Base-by-base conservation (phyloP, 2,888 invertebrate species). In the Branchellion lobata region DNA sequence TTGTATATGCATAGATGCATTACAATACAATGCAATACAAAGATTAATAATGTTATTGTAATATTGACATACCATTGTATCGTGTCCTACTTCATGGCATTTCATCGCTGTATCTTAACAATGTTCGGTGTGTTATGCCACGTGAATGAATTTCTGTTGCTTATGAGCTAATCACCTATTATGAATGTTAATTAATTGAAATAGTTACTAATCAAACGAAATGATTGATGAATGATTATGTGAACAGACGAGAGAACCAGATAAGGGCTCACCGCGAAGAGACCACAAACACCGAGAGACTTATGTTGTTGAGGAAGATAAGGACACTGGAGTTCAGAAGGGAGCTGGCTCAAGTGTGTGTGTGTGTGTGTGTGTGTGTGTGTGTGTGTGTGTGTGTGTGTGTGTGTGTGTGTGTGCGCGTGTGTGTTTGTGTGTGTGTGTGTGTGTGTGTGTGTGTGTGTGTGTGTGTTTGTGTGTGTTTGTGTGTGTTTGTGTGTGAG, bases 251-350 rank as follows among this genome's bases (percentile, higher is more conserved):
- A n/a, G 80, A 80, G 75, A 80, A 80, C 69, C 68, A 77, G 57
- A 36, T 61, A 29, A 65, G 80, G 27, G 77, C 80, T 5, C 76
- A 80, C 21, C 24, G 76, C 51, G 80, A 80, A 27, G 80, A 80
- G 24, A 80, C 80, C n/a, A 80, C 80, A 18, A 80, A 80, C 76
- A 80, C 80, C 0, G 80, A 80, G 27, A 31, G 80, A 53, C 53
- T 80, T 0, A 76, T 80, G 3, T 36, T 80, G 53, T 65, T 80
- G 69, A 34, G 80, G 34, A 80, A 80, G 71, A 80, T 80, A 33
- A 24, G 80, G 27, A 80, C 80, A 8, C 71, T 77, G 18, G 80
- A 80, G 71, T 80, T 77, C 53, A 76, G 71, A 29, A 75, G 80
- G 14, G 80, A 80, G 33, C 40, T 77, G 14, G 71, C 34, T 5